These are phyloP conservation scores for Serinus canaria DNA, from an alignment of 2,113 vertebrate genomes.

Conservation along the genomic window DNA sequence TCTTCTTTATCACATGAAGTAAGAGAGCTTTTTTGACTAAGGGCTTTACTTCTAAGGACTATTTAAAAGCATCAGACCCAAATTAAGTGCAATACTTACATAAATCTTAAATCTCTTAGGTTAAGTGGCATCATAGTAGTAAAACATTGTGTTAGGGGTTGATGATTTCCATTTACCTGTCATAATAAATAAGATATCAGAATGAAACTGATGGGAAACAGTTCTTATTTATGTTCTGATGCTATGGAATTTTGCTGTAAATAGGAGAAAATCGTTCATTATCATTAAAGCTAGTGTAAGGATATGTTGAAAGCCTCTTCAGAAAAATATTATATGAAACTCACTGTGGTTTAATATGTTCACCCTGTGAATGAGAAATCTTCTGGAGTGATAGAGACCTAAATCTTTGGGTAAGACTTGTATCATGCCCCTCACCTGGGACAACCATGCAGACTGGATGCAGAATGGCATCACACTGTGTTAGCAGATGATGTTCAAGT, in stretches of 20 bases:
- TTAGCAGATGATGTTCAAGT: not conserved
- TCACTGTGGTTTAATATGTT: not conserved
- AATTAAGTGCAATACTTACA: not conserved
- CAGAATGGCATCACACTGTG: not conserved
- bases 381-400: not conserved
- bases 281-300: not conserved
- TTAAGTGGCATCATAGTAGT: not conserved
- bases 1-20: not conserved
- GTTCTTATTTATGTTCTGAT: not conserved
- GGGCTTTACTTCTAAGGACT: not conserved
- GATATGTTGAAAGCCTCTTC: not conserved
- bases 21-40: not conserved
- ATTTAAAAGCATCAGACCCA: not conserved
- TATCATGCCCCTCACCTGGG: not conserved
- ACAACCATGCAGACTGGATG: not conserved
- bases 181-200: not conserved
- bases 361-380: not conserved
- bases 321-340: not conserved
- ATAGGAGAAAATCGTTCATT: not conserved
- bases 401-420: not conserved
- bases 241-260: not conserved
- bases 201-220: not conserved
- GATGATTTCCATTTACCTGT: not conserved
- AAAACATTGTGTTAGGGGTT: not conserved
- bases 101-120: not conserved